These are phyloP conservation scores for Tricholauxania praeusta DNA, from an alignment of 2,888 invertebrate species.

Conservation along the genomic window DNA sequence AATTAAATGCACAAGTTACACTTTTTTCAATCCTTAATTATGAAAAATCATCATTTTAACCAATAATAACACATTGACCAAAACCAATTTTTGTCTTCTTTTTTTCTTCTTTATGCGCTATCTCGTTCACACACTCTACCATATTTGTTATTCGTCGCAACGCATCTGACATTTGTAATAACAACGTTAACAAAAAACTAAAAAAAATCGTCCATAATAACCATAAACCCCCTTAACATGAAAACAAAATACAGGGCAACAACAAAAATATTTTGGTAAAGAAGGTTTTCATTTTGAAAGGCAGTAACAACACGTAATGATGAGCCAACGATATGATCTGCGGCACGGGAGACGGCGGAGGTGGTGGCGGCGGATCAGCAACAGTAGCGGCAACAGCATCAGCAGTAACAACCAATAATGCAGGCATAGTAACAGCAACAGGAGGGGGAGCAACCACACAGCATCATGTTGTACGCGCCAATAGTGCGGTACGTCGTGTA, in stretches of 20 bases:
- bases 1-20: no score
- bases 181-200: slow-evolving; percentile 36
- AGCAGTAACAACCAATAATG: slow-evolving; percentile 38
- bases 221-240: slow-evolving; percentile 38
- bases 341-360: slow-evolving; percentile 62
- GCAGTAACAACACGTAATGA: slow-evolving; percentile 69
- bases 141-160: slow-evolving; percentile 48
- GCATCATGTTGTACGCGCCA: slow-evolving; percentile 39
- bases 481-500: slow-evolving; percentile 51
- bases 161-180: slow-evolving; percentile 44
- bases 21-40: not conserved
- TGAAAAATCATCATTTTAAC: slow-evolving; percentile 17
- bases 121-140: slow-evolving; percentile 14
- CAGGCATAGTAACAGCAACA: slow-evolving; percentile 39
- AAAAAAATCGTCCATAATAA: slow-evolving; percentile 41
- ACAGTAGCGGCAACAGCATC: slow-evolving; percentile 45
- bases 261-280: slow-evolving; percentile 69
- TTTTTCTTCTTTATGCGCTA: slow-evolving; percentile 26
- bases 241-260: slow-evolving; percentile 59
- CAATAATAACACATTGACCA: slow-evolving; percentile 27
- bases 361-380: slow-evolving; percentile 43
- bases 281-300: slow-evolving; percentile 69
- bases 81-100: slow-evolving; percentile 29
- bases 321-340: slow-evolving; percentile 68
- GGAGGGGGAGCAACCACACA: slow-evolving; percentile 49